Conservation (phyloP, 2,888 invertebrate species). For the Chelonus formosanus region DNA sequence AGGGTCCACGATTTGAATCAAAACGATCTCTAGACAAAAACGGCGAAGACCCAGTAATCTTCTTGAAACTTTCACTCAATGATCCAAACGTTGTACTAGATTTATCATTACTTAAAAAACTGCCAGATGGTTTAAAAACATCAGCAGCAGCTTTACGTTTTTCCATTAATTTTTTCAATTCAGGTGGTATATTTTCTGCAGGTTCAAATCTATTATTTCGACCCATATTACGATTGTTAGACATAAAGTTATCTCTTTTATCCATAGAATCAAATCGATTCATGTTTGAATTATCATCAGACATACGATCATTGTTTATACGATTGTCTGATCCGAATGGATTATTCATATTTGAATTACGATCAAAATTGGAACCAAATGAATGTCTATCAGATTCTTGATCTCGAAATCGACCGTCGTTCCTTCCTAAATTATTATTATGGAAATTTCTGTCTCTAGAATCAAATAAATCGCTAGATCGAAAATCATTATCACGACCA, state of each 20-base stretch:
- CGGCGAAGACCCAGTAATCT: constrained; percentile 55
- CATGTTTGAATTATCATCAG: constrained; percentile 21
- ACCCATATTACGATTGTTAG: constrained; percentile 41
- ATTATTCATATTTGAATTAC: constrained; percentile 10
- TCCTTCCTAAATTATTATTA: constrained; percentile 38
- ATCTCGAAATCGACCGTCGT: constrained; percentile 36
- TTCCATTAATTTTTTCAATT: constrained; percentile 60
- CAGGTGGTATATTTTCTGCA: constrained; percentile 52
- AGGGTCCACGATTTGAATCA: constrained; percentile 29
- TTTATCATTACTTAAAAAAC: constrained; percentile 50
- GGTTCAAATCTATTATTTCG: constrained; percentile 47
- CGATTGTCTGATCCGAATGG: constrained; percentile 35
- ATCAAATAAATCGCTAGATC: constrained; percentile 35
- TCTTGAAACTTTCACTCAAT: constrained; percentile 59
- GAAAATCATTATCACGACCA: constrained; percentile 32
- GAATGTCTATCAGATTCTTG: constrained; percentile 30
- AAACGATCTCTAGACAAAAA: constrained; percentile 42
- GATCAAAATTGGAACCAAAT: constrained; percentile 26
- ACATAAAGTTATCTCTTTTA: constrained; percentile 44
- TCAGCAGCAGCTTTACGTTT: constrained; percentile 57
- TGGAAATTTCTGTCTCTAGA: constrained; percentile 28
- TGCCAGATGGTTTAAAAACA: constrained; percentile 57
- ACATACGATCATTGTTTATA: constrained; percentile 40
- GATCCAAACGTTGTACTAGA: constrained; percentile 49
- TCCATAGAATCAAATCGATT: constrained; percentile 44